phyloP scores from a whole-genome alignment of 1,140 invertebrate genomes.

The Macrostomum lignano region DNA sequence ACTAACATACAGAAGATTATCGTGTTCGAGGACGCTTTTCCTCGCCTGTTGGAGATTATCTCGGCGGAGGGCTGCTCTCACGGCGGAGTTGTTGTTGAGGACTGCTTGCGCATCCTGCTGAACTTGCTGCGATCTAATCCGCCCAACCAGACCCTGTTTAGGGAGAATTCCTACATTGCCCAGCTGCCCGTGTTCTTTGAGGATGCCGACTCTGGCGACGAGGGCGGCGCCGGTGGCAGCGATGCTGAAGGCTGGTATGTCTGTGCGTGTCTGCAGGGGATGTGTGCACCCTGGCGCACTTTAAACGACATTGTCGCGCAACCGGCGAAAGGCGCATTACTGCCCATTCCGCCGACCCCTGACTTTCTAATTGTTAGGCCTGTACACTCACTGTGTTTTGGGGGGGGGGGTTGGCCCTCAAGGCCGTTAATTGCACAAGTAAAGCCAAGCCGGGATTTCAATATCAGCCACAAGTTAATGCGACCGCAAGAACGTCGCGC shows the following conservation, averaged over 20 bases:
- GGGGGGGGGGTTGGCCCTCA: too few relatives aligned
- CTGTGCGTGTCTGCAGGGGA: too few relatives aligned
- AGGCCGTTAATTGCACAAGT: too few relatives aligned
- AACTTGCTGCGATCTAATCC: slow-evolving; percentile 76
- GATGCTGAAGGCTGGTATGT: slow-evolving; percentile 41
- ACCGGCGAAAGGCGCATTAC: too few relatives aligned
- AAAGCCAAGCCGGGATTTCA: too few relatives aligned
- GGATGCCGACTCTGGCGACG: slow-evolving; percentile 29
- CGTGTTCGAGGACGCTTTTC: slow-evolving; percentile 93
- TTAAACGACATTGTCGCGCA: too few relatives aligned
- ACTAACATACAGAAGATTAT: slow-evolving; percentile 97
- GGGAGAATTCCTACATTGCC: slow-evolving; percentile 73
- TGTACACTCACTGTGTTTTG: too few relatives aligned
- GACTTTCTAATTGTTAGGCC: too few relatives aligned
- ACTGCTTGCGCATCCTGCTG: slow-evolving; percentile 71
- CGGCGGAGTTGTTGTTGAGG: slow-evolving; percentile 87
- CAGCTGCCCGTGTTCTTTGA: slow-evolving; percentile 56
- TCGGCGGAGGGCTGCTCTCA: slow-evolving; percentile 60
- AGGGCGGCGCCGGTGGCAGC: slow-evolving; percentile 39
- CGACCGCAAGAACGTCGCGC: too few relatives aligned
- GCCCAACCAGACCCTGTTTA: slow-evolving; percentile 92
- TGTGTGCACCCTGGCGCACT: too few relatives aligned
- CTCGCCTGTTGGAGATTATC: slow-evolving; percentile 71
- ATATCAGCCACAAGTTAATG: too few relatives aligned
- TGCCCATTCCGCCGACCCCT: too few relatives aligned